A percentile compares a stretch with the other conserved stretches of the same genome.
Conservation (phyloP, 2,888 invertebrate species). For the Drosophila austrosaltans region DNA sequence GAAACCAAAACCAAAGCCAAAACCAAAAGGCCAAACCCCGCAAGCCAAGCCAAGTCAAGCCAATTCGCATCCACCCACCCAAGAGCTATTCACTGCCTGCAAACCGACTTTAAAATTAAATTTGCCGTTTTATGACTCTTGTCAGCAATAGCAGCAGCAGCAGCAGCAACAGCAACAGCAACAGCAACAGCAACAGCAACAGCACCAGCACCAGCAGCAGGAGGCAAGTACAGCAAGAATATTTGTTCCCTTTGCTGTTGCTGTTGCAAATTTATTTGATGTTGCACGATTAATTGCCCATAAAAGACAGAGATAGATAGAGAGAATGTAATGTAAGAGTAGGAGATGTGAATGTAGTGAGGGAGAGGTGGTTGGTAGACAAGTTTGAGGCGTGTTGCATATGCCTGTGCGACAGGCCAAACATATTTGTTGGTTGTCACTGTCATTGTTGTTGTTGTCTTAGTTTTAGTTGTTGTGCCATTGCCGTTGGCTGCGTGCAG, state of each 20-base stretch:
- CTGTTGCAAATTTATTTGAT: constrained; percentile 70
- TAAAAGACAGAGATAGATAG: constrained; percentile 39
- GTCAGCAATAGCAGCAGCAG: constrained; percentile 43
- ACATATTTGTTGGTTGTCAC: constrained; percentile 54
- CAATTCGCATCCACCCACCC: constrained; percentile 5
- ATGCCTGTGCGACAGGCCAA: constrained; percentile 51
- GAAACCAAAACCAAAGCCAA: constrained; percentile 15
- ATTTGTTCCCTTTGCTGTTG: constrained; percentile 28
- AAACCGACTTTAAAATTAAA: constrained; percentile 56
- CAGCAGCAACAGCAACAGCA: no score
- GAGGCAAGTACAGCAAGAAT: constrained; percentile 29
- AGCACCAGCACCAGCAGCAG: background rate
- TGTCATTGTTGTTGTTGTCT: constrained; percentile 38
- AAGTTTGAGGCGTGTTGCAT: constrained; percentile 31
- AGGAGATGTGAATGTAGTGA: no score
- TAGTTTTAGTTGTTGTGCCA: constrained; percentile 19
- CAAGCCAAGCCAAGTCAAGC: constrained; percentile 8
- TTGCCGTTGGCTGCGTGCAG: constrained; percentile 44
- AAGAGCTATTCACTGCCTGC: constrained; percentile 7
- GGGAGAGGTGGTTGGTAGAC: background rate
- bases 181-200: constrained; percentile 39
- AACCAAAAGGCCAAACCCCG: constrained; percentile 29
- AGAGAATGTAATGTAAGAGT: background rate
- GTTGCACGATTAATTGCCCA: constrained; percentile 76
- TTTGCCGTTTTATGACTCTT: constrained; percentile 66